Base-by-base conservation (phyloP, 53 echinoderm and acorn worm genomes). In the Temnopleurus reevesii region DNA sequence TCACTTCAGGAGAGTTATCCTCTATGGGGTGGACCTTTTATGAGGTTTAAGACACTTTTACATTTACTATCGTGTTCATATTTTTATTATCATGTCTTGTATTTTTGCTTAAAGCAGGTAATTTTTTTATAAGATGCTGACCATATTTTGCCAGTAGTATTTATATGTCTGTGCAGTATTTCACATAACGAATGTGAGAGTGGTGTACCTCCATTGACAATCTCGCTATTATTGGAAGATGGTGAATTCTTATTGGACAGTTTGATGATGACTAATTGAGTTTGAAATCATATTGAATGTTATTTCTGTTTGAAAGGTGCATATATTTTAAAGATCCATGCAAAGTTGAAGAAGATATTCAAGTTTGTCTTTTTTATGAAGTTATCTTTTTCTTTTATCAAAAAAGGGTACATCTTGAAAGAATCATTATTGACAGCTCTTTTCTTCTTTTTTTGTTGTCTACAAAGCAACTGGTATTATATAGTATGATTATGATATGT, bases 151-250 rank as follows among this genome's bases (percentile, higher is more conserved):
- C 88, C 71, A 51, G 71, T 66, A 64, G 51, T 87, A 87, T 66
- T 87, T 87, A 87, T 87, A 47, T 53, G 53, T 66, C 53, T 53
- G 88, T 87, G 88, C 71, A 87, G 88, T 87, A 87, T 66, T 87
- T 49, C 43, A 71, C 71, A 71, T 21, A 12, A 23, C n/a, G 38
- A 71, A n/a, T 71, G 43, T 71, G 43, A 71, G 71, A 71, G 71
- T 41, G 21, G 26, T 41, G 71, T 38, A 23, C 36, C 38, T 71
- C 71, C 1, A 23, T 41, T 5, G 71, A 38, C 71, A 58, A 58
- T 60, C 30, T 29, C 7, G 66, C 35, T 19, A 38, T 66, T 66
- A 19, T 41, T 66, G n/a, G 2, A 3, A 41, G 36, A 21, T 71
- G n/a, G 49, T 33, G 33, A 71, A 41, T 23, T 71, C 21, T 41